Evolutionary conservation across 35 echinoderm and acorn worm species (phyloP).

Genomic region (Heliocidaris erythrogramma): DNA sequence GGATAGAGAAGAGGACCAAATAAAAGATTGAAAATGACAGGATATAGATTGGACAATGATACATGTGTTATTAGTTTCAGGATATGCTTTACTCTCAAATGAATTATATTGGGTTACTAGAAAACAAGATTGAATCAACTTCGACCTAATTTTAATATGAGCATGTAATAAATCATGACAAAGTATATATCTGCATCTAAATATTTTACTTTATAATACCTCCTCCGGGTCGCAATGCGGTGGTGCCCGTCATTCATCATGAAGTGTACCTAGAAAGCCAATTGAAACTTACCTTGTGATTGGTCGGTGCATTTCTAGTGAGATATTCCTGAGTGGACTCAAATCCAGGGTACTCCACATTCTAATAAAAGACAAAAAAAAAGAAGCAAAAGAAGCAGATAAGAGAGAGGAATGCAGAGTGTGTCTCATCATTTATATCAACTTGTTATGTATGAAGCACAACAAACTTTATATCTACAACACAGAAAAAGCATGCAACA

Average conservation of each 20-base stretch:
- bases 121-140: too few species aligned
- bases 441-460: background rate
- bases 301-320: constrained; percentile 35
- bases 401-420: background rate
- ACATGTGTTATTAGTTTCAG: too few species aligned
- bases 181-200: too few species aligned
- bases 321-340: constrained; percentile 51
- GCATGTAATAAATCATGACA: too few species aligned
- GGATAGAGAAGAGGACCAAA: background rate
- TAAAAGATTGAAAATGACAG: background rate
- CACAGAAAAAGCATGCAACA: background rate
- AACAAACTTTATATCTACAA: too few species aligned
- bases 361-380: background rate
- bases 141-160: too few species aligned
- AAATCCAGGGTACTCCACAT: constrained; percentile 59
- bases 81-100: too few species aligned
- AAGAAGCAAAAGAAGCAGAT: background rate
- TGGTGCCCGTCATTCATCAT: background rate
- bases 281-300: constrained; percentile 49
- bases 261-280: background rate
- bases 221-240: too few species aligned
- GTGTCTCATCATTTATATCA: background rate
- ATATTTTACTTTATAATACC: too few species aligned
- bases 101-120: too few species aligned
- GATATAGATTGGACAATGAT: too few species aligned